Percentiles rank a stretch among this genome's conserved stretches.
These are phyloP conservation scores for Pseudorhombus dupliciocellatus DNA, from an alignment of 2,113 vertebrate genomes.

Conservation along the genomic window DNA sequence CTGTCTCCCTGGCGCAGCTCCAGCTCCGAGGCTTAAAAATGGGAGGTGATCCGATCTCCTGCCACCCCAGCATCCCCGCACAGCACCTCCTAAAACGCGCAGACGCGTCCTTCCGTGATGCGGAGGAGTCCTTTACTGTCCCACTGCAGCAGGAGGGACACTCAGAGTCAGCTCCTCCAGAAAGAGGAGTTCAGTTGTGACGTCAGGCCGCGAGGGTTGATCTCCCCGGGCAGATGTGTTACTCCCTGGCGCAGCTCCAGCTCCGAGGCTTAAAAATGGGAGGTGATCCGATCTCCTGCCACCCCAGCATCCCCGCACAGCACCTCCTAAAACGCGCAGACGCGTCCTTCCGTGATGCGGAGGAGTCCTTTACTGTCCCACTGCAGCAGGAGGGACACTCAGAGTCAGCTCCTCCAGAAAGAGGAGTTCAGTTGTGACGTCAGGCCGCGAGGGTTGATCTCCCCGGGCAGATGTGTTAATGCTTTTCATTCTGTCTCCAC, in stretches of 20 bases:
- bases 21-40: constrained; percentile 87
- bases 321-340: constrained; percentile 71
- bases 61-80: constrained; percentile 83
- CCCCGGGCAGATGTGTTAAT: background rate
- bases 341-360: constrained; percentile 24
- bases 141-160: too few relatives aligned
- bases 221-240: too few relatives aligned
- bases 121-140: constrained; percentile 8
- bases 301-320: constrained; percentile 81
- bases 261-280: constrained; percentile 85
- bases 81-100: constrained; percentile 72
- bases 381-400: too few relatives aligned
- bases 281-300: constrained; percentile 84
- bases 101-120: constrained; percentile 38
- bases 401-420: background rate
- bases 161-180: too few relatives aligned
- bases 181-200: too few relatives aligned
- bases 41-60: constrained; percentile 84
- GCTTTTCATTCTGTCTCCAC: constrained; percentile 24
- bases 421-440: background rate
- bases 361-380: constrained; percentile 16
- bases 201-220: too few relatives aligned
- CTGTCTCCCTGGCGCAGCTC: constrained; percentile 95
- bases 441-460: constrained; percentile 7
- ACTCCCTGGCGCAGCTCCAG: constrained; percentile 93